Conservation (phyloP, 2,888 invertebrate species). For the Xanthorhoe designata region DNA sequence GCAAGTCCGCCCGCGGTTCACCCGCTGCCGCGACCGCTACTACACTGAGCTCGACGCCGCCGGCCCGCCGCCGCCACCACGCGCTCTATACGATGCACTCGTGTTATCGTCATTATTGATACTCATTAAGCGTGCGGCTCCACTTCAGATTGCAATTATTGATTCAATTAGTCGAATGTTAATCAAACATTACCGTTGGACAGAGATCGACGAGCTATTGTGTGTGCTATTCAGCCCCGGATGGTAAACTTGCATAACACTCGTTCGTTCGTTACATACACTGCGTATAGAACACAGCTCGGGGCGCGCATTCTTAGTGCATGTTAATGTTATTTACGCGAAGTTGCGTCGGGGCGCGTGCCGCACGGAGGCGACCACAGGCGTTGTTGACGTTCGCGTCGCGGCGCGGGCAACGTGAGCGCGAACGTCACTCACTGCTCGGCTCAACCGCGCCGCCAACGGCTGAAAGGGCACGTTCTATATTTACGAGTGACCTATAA, state of each 20-base stretch:
- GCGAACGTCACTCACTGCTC: conserved; percentile 76
- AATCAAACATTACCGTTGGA: conserved; percentile 47
- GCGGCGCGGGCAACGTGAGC: conserved; percentile 80
- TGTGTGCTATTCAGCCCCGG: conserved; percentile 32
- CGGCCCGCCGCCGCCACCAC: conserved; percentile 55
- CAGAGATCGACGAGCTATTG: conserved; percentile 45
- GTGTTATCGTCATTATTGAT: conserved; percentile 76
- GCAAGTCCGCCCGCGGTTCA: conserved; percentile 59
- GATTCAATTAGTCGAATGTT: conserved; percentile 50
- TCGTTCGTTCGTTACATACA: not conserved
- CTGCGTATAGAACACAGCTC: conserved; percentile 21
- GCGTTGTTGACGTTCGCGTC: conserved; percentile 80
- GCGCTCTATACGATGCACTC: conserved; percentile 64
- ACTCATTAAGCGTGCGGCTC: conserved; percentile 60
- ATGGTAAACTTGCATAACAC: conserved; percentile 11
- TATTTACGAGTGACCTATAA: conserved; percentile 76
- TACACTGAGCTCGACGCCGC: conserved; percentile 64
- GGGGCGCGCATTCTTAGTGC: conserved; percentile 36
- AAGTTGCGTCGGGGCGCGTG: conserved; percentile 66
- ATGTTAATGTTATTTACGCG: conserved; percentile 72
- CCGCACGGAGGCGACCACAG: conserved; percentile 58
- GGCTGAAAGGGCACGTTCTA: conserved; percentile 80
- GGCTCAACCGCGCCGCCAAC: conserved; percentile 81
- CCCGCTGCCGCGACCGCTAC: conserved; percentile 71
- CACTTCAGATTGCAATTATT: conserved; percentile 50